phyloP scores from a whole-genome alignment of 2,113 vertebrate genomes.

The Saguinus midas region DNA sequence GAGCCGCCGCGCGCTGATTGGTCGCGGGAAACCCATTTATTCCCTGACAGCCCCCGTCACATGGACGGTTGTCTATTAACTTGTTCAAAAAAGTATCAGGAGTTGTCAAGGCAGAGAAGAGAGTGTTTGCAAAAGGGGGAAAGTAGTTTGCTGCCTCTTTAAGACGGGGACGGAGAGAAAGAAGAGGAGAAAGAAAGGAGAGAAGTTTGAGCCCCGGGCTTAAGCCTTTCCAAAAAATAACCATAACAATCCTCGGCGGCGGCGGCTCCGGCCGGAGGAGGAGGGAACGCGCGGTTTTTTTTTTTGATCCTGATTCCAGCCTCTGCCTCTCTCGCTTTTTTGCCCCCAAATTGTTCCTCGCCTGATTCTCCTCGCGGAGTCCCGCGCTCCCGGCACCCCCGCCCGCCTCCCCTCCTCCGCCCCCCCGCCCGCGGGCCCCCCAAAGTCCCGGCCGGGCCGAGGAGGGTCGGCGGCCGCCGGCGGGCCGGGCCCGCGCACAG shows the following conservation, averaged over 20 bases:
- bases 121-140: slow-evolving; percentile 88
- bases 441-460: slow-evolving; percentile 73
- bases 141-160: slow-evolving; percentile 95
- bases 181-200: slow-evolving; percentile 67
- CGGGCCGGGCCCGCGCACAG: slow-evolving; percentile 80
- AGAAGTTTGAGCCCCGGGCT: slow-evolving; percentile 82
- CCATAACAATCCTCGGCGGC: slow-evolving; percentile 64
- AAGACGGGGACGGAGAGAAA: slow-evolving; percentile 84
- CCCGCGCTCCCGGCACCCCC: slow-evolving; percentile 81
- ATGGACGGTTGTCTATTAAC: slow-evolving; percentile 99
- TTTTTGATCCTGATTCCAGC: slow-evolving; percentile 62
- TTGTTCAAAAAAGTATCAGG: slow-evolving; percentile 99
- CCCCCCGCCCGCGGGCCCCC: slow-evolving; percentile 69
- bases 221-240: slow-evolving; percentile 78
- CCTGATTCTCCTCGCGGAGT: slow-evolving; percentile 59
- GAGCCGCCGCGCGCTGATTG: slow-evolving; percentile 94
- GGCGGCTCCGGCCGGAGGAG: slow-evolving; percentile 60
- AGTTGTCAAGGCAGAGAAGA: slow-evolving; percentile 97
- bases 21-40: slow-evolving; percentile 96
- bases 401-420: slow-evolving; percentile 58
- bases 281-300: slow-evolving; percentile 28
- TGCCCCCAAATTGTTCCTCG: slow-evolving; percentile 79
- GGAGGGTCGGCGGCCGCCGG: slow-evolving; percentile 74
- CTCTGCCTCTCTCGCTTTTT: slow-evolving; percentile 49
- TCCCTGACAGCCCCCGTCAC: slow-evolving; percentile 98